Conservation (phyloP, 2,797 vertebrate species). For the Bradypodion ventrale region DNA sequence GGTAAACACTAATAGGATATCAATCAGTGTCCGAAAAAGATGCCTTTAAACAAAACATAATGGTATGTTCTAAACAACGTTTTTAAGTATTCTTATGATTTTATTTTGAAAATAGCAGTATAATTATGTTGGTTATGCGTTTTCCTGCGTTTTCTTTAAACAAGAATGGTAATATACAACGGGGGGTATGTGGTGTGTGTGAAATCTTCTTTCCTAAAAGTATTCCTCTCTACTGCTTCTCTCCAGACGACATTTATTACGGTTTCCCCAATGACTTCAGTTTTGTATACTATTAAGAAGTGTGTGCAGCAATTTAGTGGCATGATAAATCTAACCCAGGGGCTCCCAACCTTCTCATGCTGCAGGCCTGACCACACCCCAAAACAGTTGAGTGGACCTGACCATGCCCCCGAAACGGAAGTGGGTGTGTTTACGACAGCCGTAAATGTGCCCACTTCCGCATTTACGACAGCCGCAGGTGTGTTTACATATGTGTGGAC, state of each 20-base stretch:
- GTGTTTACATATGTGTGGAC: too few relatives aligned
- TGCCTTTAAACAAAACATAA: too few relatives aligned
- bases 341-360: too few relatives aligned
- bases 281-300: neutral
- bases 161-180: neutral
- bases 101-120: neutral
- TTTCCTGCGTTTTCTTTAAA: neutral
- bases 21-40: too few relatives aligned
- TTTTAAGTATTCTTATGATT: neutral
- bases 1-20: too few relatives aligned
- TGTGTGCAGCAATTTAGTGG: neutral
- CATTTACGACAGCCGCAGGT: too few relatives aligned
- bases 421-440: too few relatives aligned
- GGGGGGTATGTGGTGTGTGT: too few relatives aligned
- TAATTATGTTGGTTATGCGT: neutral
- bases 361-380: too few relatives aligned
- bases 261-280: neutral
- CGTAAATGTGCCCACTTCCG: too few relatives aligned
- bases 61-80: neutral
- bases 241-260: neutral
- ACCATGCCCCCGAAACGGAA: too few relatives aligned
- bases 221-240: neutral
- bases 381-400: too few relatives aligned
- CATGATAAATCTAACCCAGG: neutral
- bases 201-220: neutral